Evolutionary conservation across 2,113 vertebrate species (phyloP).

Genomic region (Oxyura jamaicensis): DNA sequence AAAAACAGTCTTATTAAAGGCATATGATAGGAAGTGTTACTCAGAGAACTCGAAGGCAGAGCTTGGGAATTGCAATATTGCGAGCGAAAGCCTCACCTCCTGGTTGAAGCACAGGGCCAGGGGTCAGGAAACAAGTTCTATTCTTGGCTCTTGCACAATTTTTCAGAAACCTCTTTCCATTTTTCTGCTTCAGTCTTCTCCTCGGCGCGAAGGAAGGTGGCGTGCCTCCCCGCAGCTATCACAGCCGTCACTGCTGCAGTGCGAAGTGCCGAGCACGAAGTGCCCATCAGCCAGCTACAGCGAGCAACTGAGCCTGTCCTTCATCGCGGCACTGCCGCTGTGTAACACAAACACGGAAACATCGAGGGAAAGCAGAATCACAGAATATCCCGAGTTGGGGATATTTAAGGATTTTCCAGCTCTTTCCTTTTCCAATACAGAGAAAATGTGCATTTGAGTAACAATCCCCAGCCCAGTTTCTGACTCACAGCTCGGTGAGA

Average conservation of each 20-base stretch:
- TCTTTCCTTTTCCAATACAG: no score
- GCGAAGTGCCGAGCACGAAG: rapidly evolving
- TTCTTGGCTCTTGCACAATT: not conserved
- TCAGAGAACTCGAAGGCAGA: not conserved
- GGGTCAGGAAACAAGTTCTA: not conserved
- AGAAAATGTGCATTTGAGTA: not conserved
- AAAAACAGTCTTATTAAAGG: not conserved
- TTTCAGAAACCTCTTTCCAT: not conserved
- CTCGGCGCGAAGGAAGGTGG: rapidly evolving
- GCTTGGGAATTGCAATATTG: not conserved
- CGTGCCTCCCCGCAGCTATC: not conserved
- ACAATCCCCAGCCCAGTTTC: not conserved
- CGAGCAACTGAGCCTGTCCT: no score
- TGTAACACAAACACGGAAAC: rapidly evolving
- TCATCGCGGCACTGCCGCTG: not conserved
- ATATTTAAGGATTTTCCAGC: not conserved
- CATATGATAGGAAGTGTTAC: not conserved
- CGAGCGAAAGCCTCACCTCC: not conserved
- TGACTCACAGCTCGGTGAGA: not conserved
- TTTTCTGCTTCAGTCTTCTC: not conserved
- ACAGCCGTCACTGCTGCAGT: not conserved
- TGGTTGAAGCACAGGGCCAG: not conserved
- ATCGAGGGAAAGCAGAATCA: not conserved
- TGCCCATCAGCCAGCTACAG: no score
- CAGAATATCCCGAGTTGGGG: no score